Percentiles rank a stretch among this genome's conserved stretches.
Conservation (phyloP, 2,113 vertebrate genomes). For the Felis catus region F.catus_Fca126_mat1.0 CM031417.1:127767501-127768000, state of each 20-base stretch:
- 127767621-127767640: background rate
- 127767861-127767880: background rate
- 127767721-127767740: background rate
- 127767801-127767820: background rate
- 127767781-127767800: background rate
- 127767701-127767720: background rate
- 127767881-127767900: background rate
- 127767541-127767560: constrained; percentile 23
- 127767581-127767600: background rate
- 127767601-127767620: background rate
- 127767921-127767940: background rate
- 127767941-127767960: background rate
- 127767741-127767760: background rate
- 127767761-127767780: constrained; percentile 1
- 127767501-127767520: constrained; percentile 40
- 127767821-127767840: background rate
- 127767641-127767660: background rate
- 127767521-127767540: background rate
- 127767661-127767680: background rate
- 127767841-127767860: background rate
- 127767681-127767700: background rate
- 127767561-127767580: constrained; percentile 58
- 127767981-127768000: background rate
- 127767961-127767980: background rate
- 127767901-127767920: background rate